phyloP scores from a whole-genome alignment of 2,797 vertebrate genomes.

The Channallabes apus region DNA sequence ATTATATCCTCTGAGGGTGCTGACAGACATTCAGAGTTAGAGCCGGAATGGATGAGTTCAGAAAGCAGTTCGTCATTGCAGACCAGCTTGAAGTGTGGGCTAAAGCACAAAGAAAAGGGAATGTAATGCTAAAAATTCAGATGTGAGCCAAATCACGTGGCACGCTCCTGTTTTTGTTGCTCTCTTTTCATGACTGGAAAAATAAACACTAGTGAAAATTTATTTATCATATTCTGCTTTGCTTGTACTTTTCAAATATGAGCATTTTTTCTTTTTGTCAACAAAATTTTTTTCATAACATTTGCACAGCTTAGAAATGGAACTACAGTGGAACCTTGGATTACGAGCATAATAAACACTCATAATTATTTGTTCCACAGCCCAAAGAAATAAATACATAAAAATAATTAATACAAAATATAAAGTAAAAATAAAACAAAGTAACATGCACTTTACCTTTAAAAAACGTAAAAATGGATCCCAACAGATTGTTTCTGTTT shows the following conservation, averaged over 20 bases:
- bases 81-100: background rate
- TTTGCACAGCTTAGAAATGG: constrained; percentile 18
- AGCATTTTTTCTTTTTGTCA: background rate
- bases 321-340: background rate
- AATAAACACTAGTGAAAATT: background rate
- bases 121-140: background rate
- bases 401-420: too few relatives aligned
- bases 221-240: background rate
- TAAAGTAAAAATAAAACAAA: too few relatives aligned
- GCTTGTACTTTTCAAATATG: constrained; percentile 19
- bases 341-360: too few relatives aligned
- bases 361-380: too few relatives aligned
- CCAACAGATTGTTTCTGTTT: too few relatives aligned
- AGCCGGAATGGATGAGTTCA: background rate
- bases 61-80: background rate
- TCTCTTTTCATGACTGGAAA: background rate
- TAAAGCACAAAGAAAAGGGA: background rate
- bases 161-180: background rate
- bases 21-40: background rate
- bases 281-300: constrained; percentile 19
- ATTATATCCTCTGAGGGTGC: background rate
- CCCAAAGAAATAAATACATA: too few relatives aligned
- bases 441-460: too few relatives aligned
- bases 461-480: too few relatives aligned
- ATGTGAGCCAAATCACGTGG: background rate